Evolutionary conservation across 2,113 vertebrate genomes (phyloP).

Genomic region (Sardina pilchardus): DNA sequence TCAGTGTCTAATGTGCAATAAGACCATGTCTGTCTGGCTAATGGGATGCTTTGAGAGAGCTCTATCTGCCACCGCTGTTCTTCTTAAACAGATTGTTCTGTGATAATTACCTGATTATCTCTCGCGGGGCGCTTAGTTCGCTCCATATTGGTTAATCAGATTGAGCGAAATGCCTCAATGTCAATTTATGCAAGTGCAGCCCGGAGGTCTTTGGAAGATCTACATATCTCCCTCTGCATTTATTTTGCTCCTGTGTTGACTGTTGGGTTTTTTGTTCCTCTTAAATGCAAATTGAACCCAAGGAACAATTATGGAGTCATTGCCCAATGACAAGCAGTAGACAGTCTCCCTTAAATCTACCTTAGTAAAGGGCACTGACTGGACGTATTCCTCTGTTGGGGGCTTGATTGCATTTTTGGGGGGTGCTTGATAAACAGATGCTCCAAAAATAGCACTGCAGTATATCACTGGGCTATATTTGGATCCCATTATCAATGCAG

Average conservation of each 20-base stretch:
- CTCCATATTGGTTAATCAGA: background rate
- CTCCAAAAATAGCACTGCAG: slow-evolving; percentile 68
- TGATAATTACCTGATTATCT: slow-evolving; percentile 15
- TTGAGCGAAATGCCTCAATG: slow-evolving; percentile 15
- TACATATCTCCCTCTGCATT: background rate
- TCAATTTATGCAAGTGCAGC: background rate
- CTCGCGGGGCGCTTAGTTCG: background rate
- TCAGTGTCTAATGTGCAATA: background rate
- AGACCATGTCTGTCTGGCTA: background rate
- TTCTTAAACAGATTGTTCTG: slow-evolving; percentile 13
- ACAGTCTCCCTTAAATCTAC: background rate
- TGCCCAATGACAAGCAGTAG: background rate
- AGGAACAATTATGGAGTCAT: background rate
- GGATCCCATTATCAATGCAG: slow-evolving; percentile 71
- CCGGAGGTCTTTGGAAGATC: background rate
- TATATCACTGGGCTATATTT: slow-evolving; percentile 73
- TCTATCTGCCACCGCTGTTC: background rate
- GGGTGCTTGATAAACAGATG: slow-evolving; percentile 57
- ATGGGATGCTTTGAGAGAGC: background rate
- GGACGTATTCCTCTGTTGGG: background rate
- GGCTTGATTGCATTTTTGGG: background rate
- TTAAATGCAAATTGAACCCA: background rate
- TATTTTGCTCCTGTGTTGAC: background rate
- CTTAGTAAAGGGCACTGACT: background rate
- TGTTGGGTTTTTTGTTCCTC: background rate